Evolutionary conservation across 2,888 invertebrate species (phyloP), one percentile per base, ranked within the genome.

Genomic region (Strigamia crassipes): DNA sequence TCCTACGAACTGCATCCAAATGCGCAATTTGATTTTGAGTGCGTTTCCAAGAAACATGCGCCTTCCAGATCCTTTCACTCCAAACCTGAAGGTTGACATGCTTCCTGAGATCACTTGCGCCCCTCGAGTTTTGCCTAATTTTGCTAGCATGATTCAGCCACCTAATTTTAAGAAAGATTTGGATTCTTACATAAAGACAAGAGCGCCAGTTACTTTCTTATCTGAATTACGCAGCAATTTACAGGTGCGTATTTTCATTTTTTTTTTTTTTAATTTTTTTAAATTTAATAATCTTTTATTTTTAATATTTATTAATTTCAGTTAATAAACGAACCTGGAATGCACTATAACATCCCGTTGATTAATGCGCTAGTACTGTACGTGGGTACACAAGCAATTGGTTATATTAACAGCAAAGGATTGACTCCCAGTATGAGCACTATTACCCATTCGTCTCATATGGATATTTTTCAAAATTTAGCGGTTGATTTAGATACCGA

Each of bases 381-480:
- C 87, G 99, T 99, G 82, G 99, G 99, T 51, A 96, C 96, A 0
- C 96, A 97, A 88, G 99, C 99, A 5, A 99, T 99, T 85, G 91
- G 93, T 3, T 92, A 94, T 87, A 96, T 99, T 84, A 92, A 97
- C 83, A 92, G 92, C 86, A 97, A 97, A 88, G 94, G 95, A 78
- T 93, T 94, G 86, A 94, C 95, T 1, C 97, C 98, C 0, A 97
- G 94, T 87, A 97, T 97, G 93, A 93, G 96, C 77, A 98, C 97
- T n/a, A 98, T 99, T 84, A 96, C 97, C 0, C 98, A 99, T 88
- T 97, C 97, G 42, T 94, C 99, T 0, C 99, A 97, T 88, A 99
- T 99, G 98, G 99, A 99, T 88, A 99, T 99, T 85, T 99, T 99
- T 91, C 99, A 99, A 90, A 99, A 98, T 90, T 91, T 99, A 85